Conservation (phyloP, 2,797 vertebrate species). For the Myripristis murdjan region DNA sequence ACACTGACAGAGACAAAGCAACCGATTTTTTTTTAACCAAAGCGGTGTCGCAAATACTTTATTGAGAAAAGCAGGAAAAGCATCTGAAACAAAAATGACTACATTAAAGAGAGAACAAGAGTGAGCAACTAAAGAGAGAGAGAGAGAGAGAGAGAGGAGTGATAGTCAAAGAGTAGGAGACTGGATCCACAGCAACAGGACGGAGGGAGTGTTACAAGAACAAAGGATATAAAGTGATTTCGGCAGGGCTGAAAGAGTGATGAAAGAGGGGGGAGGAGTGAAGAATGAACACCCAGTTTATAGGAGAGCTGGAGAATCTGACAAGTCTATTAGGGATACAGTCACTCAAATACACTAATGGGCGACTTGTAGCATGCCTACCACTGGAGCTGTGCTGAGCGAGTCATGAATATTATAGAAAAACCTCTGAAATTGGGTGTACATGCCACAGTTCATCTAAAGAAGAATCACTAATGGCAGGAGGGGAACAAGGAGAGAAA, state of each 20-base stretch:
- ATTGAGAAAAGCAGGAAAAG: not conserved
- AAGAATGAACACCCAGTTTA: not conserved
- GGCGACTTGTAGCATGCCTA: constrained; percentile 1
- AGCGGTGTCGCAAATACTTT: too few relatives aligned
- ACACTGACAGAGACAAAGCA: too few relatives aligned
- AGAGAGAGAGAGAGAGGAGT: not conserved
- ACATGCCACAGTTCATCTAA: too few relatives aligned
- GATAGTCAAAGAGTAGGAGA: not conserved
- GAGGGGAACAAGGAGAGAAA: not conserved
- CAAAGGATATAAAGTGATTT: not conserved
- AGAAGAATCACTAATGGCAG: not conserved
- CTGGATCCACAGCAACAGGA: too few relatives aligned
- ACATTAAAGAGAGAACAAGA: constrained; percentile 22
- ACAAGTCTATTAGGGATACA: not conserved
- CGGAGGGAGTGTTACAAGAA: too few relatives aligned
- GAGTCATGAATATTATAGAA: not conserved
- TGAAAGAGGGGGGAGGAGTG: not conserved
- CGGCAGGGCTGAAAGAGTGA: not conserved
- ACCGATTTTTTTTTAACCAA: too few relatives aligned
- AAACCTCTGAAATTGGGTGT: not conserved
- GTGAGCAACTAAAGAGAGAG: not conserved
- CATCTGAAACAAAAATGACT: not conserved
- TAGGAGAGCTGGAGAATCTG: not conserved
- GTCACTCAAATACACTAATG: not conserved
- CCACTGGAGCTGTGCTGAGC: not conserved